A percentile compares a stretch with the other conserved stretches of the same genome.
phyloP scores from a whole-genome alignment of 2,797 vertebrate genomes.

The Cheirogaleus major region DNA sequence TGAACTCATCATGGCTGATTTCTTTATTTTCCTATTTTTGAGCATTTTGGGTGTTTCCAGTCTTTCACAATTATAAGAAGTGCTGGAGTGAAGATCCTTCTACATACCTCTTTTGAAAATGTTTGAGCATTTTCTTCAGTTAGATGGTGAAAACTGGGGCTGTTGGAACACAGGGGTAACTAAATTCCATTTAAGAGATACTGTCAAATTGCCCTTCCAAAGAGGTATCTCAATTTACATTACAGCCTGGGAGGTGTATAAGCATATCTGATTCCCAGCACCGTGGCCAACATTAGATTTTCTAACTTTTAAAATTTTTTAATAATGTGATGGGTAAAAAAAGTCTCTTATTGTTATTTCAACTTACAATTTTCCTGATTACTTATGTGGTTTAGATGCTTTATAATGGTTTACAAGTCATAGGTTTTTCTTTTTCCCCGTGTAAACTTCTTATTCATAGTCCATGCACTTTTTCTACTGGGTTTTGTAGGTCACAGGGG shows the following conservation, averaged over 20 bases:
- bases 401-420: too few species aligned
- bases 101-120: neutral
- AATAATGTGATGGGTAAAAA: neutral
- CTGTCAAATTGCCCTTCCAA: neutral
- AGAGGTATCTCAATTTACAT: neutral
- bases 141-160: neutral
- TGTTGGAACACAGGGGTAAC: neutral
- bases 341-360: neutral
- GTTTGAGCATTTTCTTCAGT: neutral
- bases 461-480: fast-evolving
- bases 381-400: neutral
- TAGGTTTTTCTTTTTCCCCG: neutral
- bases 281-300: neutral
- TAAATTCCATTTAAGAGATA: neutral
- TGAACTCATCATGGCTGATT: fast-evolving
- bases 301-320: neutral
- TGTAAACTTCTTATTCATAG: too few species aligned
- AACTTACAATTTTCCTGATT: neutral
- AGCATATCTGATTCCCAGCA: neutral
- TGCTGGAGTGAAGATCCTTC: neutral
- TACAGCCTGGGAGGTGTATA: neutral
- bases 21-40: neutral
- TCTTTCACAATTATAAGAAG: neutral
- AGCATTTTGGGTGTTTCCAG: neutral
- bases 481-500: neutral